Evolutionary conservation across 2,113 vertebrate species (phyloP).

Genomic region (Scomber scombrus): DNA sequence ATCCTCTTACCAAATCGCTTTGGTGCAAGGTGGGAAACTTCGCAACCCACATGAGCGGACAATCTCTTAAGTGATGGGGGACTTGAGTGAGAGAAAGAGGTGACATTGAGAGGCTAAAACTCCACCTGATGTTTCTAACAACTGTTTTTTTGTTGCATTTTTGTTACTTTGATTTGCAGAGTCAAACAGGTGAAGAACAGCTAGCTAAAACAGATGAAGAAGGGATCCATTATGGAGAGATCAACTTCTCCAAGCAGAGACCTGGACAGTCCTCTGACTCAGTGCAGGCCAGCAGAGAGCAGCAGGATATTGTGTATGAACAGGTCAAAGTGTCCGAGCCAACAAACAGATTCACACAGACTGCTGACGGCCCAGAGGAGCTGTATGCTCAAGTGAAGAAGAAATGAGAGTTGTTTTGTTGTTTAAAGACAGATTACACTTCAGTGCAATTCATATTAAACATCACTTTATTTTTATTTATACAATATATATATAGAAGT

Average conservation of each 20-base stretch:
- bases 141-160: neutral
- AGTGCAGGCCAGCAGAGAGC: slow-evolving; percentile 10
- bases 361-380: neutral
- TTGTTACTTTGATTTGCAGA: neutral
- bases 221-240: neutral
- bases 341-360: neutral
- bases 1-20: too few species aligned
- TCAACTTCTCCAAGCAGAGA: too few species aligned
- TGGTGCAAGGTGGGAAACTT: too few species aligned
- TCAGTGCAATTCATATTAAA: too few species aligned
- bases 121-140: too few species aligned
- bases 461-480: too few species aligned
- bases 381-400: slow-evolving; percentile 27
- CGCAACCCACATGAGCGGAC: too few species aligned
- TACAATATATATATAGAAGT: too few species aligned
- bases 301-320: slow-evolving; percentile 29
- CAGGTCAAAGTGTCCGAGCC: slow-evolving; percentile 15
- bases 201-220: neutral
- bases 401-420: neutral
- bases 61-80: too few species aligned
- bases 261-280: neutral
- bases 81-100: too few species aligned
- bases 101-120: too few species aligned
- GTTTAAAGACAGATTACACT: neutral
- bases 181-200: neutral